Evolutionary conservation across 2,797 vertebrate species (phyloP).

Genomic region (Scarus forsteni): DNA sequence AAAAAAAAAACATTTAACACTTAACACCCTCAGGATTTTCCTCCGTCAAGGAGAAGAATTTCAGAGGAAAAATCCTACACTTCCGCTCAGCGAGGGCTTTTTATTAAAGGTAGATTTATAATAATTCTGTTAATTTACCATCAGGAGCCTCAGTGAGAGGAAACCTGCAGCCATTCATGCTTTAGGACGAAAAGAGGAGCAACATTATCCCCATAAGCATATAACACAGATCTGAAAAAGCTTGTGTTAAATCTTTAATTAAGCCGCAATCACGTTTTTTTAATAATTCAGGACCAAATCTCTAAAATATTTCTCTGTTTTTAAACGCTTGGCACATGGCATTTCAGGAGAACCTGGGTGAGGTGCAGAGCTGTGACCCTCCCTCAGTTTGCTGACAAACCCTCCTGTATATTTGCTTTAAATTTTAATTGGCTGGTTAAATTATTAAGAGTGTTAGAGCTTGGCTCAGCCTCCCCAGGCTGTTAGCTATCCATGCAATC

Average conservation of each 20-base stretch:
- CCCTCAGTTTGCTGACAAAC: slow-evolving; percentile 69
- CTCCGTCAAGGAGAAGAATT: no score
- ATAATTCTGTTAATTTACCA: slow-evolving; percentile 8
- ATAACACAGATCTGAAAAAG: slow-evolving; percentile 41
- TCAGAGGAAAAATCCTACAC: neutral
- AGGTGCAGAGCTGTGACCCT: slow-evolving; percentile 39
- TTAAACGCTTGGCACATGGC: slow-evolving; percentile 24
- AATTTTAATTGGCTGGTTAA: slow-evolving; percentile 70
- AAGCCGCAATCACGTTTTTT: slow-evolving; percentile 45
- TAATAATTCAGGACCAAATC: slow-evolving; percentile 68
- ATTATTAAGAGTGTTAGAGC: slow-evolving; percentile 68
- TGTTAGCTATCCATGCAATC: slow-evolving; percentile 49
- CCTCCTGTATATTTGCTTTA: slow-evolving; percentile 70
- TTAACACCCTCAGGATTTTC: no score
- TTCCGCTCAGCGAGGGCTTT: slow-evolving; percentile 9
- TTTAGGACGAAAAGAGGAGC: slow-evolving; percentile 22
- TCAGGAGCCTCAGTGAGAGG: neutral
- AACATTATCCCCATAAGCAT: slow-evolving; percentile 32
- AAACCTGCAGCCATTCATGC: slow-evolving; percentile 1
- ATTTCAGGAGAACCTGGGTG: slow-evolving; percentile 37
- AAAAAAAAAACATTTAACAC: no score
- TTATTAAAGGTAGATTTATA: slow-evolving; percentile 9
- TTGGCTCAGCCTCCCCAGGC: slow-evolving; percentile 38
- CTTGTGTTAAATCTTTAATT: slow-evolving; percentile 70
- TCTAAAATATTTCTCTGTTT: slow-evolving; percentile 42